Evolutionary conservation across 2,797 vertebrate species (phyloP), one percentile per base, ranked within the genome.

Genomic region (Allobates femoralis): DNA sequence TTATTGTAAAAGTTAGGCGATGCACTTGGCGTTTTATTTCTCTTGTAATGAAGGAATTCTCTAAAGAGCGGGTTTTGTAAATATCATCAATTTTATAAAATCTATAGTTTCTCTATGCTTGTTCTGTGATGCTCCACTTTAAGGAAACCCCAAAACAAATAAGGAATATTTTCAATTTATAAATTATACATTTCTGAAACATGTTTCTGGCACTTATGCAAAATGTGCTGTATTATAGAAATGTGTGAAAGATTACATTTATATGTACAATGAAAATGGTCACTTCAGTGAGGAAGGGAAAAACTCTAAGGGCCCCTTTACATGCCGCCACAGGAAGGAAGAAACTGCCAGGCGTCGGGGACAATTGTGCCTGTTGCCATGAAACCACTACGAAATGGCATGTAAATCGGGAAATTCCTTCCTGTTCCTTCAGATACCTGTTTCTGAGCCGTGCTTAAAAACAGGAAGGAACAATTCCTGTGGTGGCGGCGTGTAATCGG

Each of bases 41-140:
- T 56, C 6, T 73, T 28, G 26, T 84, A 23, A 77, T 76, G 8
- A 84, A 84, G 26, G 11, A 80, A 75, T 73, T 60, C 23, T 74
- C 67, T 18, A 23, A 46, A 37, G 69, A 60, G 58, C 28, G 53
- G 46, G 19, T 30, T 84, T n/a, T n/a, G 16, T 19, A 76, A 56
- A 84, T 37, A 16, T 83, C 64, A 26, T 77, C 64, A 64, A 84
- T 76, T 64, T 64, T 26, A 51, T 66, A 76, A 53, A 46, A 46
- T 3, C 1, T 64, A 28, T 66, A 77, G 19, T 11, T 16, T 26
- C 30, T 58, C 58, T 83, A 21, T 60, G 41, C 18, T 62, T 46
- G 37, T 32, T 66, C n/a, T 28, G 64, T 18, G 28, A 32, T 66
- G 26, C 64, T 16, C 6, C 28, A 32, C 30, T 32, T 14, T 30